These are phyloP conservation scores for Ochotona princeps DNA, from an alignment of 2,113 vertebrate genomes.

Conservation along the genomic window DNA sequence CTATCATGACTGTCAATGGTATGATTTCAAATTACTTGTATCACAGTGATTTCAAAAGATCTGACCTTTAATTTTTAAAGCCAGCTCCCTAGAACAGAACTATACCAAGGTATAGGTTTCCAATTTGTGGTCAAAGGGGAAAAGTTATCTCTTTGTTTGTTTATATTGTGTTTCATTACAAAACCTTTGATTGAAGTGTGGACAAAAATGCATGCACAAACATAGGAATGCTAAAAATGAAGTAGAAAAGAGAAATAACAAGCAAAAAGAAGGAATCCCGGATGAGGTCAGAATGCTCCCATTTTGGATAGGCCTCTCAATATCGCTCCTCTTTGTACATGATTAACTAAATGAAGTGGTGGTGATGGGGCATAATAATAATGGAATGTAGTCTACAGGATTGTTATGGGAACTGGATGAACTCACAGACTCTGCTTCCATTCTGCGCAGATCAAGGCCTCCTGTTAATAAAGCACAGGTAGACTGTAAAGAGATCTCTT, in stretches of 20 bases:
- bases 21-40: conserved; percentile 68
- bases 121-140: not conserved
- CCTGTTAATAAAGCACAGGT: not conserved
- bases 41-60: conserved; percentile 62
- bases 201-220: not conserved
- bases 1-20: conserved; percentile 69
- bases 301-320: not conserved
- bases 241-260: not conserved
- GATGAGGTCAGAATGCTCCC: not conserved
- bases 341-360: not conserved
- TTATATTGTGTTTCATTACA: not conserved
- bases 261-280: not conserved
- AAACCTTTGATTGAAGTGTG: not conserved
- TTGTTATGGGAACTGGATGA: not conserved
- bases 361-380: not conserved
- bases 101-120: not conserved
- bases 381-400: not conserved
- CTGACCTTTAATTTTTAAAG: conserved; percentile 64
- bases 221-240: not conserved
- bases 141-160: not conserved
- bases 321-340: not conserved
- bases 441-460: not conserved
- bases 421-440: not conserved
- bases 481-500: not conserved
- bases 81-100: not conserved